These are phyloP conservation scores for Scrobipalpa atriplicella DNA, from an alignment of 2,888 invertebrate genomes.

Conservation along the genomic window DNA sequence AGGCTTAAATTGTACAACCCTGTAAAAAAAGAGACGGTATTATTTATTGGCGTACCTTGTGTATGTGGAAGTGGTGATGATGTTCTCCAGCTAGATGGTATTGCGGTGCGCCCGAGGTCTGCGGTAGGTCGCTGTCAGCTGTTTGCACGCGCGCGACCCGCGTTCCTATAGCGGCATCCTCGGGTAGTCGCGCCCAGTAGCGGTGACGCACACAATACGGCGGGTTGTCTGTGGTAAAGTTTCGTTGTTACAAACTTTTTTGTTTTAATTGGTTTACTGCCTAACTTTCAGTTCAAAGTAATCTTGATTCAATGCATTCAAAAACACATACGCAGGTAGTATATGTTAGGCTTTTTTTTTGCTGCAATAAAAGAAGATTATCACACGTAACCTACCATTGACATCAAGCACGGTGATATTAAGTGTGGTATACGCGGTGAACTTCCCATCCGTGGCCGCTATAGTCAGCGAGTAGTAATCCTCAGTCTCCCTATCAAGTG, in stretches of 20 bases:
- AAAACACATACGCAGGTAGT: no score
- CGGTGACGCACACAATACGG: constrained; percentile 92
- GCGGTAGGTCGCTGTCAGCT: constrained; percentile 92
- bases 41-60: constrained; percentile 84
- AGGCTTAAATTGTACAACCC: no score
- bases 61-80: constrained; percentile 90
- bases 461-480: constrained; percentile 90
- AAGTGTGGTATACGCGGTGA: constrained; percentile 89
- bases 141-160: constrained; percentile 89
- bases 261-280: no score
- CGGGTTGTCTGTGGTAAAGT: constrained; percentile 86
- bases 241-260: no score
- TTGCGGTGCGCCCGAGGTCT: constrained; percentile 84
- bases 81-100: constrained; percentile 92
- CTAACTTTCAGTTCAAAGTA: no score
- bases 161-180: constrained; percentile 88
- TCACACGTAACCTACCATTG: constrained; percentile 88
- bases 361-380: no score
- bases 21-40: no score
- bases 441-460: constrained; percentile 96
- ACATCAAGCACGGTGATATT: constrained; percentile 91
- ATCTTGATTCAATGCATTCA: no score
- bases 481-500: constrained; percentile 91
- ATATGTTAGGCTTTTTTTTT: no score
- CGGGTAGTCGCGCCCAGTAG: constrained; percentile 87